A percentile compares a stretch with the other conserved stretches of the same genome.
These are phyloP conservation scores for Bombus breviceps DNA, from an alignment of 1,140 invertebrate genomes.

Conservation along the genomic window DNA sequence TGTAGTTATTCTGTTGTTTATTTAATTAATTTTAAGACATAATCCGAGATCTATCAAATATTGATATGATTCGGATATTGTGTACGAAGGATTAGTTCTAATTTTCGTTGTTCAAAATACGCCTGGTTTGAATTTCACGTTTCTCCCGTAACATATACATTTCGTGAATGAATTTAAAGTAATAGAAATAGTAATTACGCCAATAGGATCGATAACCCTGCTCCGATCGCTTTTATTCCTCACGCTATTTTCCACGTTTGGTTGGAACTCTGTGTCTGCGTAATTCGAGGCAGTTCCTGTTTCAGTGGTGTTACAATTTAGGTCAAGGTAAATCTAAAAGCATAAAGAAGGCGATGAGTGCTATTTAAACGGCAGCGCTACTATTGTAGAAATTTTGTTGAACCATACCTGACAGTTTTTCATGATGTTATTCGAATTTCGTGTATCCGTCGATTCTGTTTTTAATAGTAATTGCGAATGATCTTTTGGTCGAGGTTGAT, in stretches of 20 bases:
- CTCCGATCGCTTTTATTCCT: neutral
- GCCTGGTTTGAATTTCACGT: too few relatives aligned
- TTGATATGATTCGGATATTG: too few relatives aligned
- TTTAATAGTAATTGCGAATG: neutral
- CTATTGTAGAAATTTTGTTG: neutral
- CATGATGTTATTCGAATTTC: neutral
- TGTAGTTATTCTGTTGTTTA: too few relatives aligned
- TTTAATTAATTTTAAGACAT: too few relatives aligned
- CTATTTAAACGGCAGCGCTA: neutral
- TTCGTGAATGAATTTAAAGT: neutral
- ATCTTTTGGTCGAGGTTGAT: neutral
- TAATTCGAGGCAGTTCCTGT: neutral
- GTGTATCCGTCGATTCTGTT: neutral
- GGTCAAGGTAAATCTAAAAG: slow-evolving; percentile 69
- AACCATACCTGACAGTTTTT: slow-evolving; percentile 44
- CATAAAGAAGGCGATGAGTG: slow-evolving; percentile 1
- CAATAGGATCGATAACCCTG: neutral
- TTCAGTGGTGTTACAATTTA: slow-evolving; percentile 59
- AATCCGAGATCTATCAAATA: too few relatives aligned
- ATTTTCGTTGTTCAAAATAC: too few relatives aligned
- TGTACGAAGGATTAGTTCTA: too few relatives aligned
- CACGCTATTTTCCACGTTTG: neutral
- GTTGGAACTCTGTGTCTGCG: neutral
- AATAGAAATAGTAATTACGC: neutral
- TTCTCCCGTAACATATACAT: too few relatives aligned